These are phyloP conservation scores for Candoia aspera DNA, from an alignment of 2,113 vertebrate genomes.

Conservation along the genomic window DNA sequence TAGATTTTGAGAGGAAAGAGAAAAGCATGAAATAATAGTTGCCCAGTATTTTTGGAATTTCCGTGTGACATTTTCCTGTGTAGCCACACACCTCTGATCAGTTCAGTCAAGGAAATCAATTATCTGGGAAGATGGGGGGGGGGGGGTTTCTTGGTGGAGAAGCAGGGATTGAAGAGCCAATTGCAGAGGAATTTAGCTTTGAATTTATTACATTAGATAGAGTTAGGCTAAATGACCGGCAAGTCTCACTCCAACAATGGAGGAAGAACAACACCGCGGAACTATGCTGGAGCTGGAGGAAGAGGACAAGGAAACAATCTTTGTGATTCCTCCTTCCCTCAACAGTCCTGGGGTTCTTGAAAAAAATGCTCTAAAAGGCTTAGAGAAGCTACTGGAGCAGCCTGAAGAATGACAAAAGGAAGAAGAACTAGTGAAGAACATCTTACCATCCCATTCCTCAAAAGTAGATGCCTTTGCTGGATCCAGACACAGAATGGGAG, in stretches of 20 bases:
- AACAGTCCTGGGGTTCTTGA: no score
- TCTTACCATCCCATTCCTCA: neutral
- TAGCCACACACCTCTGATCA: neutral
- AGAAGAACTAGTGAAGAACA: neutral
- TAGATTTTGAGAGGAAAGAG: neutral
- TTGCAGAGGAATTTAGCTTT: neutral
- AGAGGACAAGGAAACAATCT: neutral
- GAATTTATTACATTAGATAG: neutral
- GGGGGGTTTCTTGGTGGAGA: neutral
- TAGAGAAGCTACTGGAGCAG: neutral
- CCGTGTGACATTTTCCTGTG: neutral
- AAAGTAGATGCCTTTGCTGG: neutral
- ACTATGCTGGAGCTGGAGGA: neutral
- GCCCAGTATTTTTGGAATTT: neutral
- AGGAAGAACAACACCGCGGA: neutral
- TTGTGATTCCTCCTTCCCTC: neutral
- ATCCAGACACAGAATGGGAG: neutral
- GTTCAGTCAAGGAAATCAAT: neutral
- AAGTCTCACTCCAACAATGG: neutral
- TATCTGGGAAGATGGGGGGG: neutral
- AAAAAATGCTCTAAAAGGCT: neutral
- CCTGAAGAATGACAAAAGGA: neutral
- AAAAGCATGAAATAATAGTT: neutral
- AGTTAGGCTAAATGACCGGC: neutral
- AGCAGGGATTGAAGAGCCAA: neutral